Base-by-base conservation (phyloP, 1,140 invertebrate species). In the Rhagoletis pomonella region DNA sequence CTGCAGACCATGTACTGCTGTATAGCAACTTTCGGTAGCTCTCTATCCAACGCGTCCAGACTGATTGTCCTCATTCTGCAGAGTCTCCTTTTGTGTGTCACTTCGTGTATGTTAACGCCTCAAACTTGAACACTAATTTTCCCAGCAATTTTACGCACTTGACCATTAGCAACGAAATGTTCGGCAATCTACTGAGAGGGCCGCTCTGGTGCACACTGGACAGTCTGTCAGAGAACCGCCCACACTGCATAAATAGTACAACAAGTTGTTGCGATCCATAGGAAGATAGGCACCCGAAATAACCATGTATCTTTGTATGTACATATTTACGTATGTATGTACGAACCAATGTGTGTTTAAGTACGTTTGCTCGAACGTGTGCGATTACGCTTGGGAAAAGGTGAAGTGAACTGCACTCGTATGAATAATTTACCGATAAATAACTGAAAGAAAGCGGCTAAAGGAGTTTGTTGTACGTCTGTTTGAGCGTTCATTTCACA, bases 111-210 rank as follows among this genome's bases (percentile, higher is more conserved):
- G 4, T 62, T 85, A 17, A 77, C 47, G 47, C 47, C 73, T 81
- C 73, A 55, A 44, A 81, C 73, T 81, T 14, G 42, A 7, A 62
- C 67, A 50, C 89, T 89, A 90, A 91, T 91, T 91, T 91, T 90
- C 90, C 90, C 90, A 91, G 90, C 91, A 91, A 91, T 91, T 91
- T 91, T 91, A 91, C 91, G 91, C 91, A 91, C 90, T 91, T 91
- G 90, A 91, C 91, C 91, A 91, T 91, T 91, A 91, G 47, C n/a
- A 19, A 81, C 42, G 73, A 81, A 81, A 50, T 55, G 44, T 81
- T 81, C 44, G 47, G n/a, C 17, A 81, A 55, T 19, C n/a, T n/a
- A 81, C 10, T n/a, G 73, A 19, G 47, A 29, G 7, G 17, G 44
- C 44, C 17, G 47, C 4, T 1, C 42, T 44, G 9, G 67, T 55